Conservation (phyloP, 2,888 invertebrate genomes). For the Panorpa germanica region DNA sequence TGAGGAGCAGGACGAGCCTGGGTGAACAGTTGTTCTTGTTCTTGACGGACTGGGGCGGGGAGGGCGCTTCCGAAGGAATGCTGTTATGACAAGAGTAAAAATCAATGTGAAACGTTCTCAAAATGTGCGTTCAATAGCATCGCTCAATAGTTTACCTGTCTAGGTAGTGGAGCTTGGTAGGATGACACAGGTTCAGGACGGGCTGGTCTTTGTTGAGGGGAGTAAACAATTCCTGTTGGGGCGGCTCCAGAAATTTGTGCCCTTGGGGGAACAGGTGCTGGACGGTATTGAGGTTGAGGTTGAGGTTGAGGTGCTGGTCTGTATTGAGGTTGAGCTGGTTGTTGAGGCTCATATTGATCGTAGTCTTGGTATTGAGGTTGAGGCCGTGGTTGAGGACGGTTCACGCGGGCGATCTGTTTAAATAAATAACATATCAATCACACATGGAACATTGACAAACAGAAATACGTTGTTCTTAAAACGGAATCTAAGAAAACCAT, state of each 20-base stretch:
- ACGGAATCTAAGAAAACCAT: too few relatives aligned
- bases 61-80: background rate
- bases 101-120: background rate
- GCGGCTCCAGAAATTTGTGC: conserved; percentile 21
- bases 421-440: too few relatives aligned
- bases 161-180: too few relatives aligned
- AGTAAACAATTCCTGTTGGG: conserved; percentile 22
- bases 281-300: conserved; percentile 13
- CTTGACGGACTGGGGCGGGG: background rate
- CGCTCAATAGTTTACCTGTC: too few relatives aligned
- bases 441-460: too few relatives aligned
- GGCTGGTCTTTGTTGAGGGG: conserved; percentile 20
- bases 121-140: too few relatives aligned
- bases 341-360: conserved; percentile 19
- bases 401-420: conserved; percentile 15
- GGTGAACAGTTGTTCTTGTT: background rate
- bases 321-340: conserved; percentile 18
- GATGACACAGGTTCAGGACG: conserved; percentile 23
- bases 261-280: conserved; percentile 18
- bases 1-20: conserved; percentile 13
- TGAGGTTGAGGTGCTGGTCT: conserved; percentile 10
- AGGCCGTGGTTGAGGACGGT: conserved; percentile 17
- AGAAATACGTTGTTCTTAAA: background rate
- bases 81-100: conserved; percentile 1
- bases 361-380: conserved; percentile 21